A percentile compares a stretch with the other conserved stretches of the same genome.
phyloP scores from a whole-genome alignment of 2,113 vertebrate genomes.

The Mionectes macconnelli region DNA sequence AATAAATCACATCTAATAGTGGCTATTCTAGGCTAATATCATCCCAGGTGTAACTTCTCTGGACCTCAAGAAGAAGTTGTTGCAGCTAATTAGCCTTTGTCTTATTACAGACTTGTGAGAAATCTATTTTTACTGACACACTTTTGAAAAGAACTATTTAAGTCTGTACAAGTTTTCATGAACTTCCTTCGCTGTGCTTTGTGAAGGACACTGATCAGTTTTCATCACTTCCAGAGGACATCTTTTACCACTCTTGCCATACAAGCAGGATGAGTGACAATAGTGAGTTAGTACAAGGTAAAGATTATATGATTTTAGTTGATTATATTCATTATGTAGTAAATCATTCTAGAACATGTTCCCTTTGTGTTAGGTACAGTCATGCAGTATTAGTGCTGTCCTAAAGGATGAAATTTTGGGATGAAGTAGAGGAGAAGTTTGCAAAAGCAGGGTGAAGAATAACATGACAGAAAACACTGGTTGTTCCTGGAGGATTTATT shows the following conservation, averaged over 20 bases:
- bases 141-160: constrained; percentile 26
- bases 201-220: background rate
- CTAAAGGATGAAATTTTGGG: background rate
- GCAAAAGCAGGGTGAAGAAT: background rate
- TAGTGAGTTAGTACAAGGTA: background rate
- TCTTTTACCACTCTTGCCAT: background rate
- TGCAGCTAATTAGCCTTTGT: constrained; percentile 50
- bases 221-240: background rate
- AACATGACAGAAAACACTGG: background rate
- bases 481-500: background rate
- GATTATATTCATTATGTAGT: background rate
- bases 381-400: background rate
- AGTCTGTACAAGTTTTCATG: background rate
- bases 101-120: background rate
- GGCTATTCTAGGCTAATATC: constrained; percentile 1
- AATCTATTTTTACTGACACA: constrained; percentile 63
- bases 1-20: background rate
- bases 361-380: background rate
- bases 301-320: background rate
- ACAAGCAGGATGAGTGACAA: background rate
- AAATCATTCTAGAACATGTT: background rate
- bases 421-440: background rate
- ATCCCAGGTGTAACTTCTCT: constrained; percentile 18
- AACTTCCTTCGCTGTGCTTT: background rate
- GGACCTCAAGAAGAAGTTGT: constrained; percentile 18